These are phyloP conservation scores for Antrozous pallidus DNA, from an alignment of 2,797 vertebrate genomes.

Conservation along the genomic window DNA sequence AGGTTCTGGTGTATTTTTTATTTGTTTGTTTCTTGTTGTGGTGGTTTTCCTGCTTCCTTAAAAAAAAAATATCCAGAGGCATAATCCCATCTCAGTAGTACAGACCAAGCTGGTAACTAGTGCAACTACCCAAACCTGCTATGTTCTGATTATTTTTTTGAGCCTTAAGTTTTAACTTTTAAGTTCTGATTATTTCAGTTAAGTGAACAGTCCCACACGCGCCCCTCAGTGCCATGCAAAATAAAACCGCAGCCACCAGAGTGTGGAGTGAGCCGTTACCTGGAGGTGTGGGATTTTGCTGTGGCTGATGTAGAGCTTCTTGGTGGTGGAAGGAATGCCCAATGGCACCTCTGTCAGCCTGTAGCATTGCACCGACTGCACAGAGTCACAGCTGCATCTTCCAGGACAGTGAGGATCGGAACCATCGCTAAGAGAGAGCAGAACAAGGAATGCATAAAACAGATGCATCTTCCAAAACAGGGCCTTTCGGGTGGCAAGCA, in stretches of 20 bases:
- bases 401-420: constrained; percentile 80
- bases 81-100: not conserved
- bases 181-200: not conserved
- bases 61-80: not conserved
- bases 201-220: not conserved
- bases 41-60: not conserved
- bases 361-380: constrained; percentile 84
- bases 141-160: not conserved
- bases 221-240: not conserved
- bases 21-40: not conserved
- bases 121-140: not conserved
- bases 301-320: constrained; percentile 84
- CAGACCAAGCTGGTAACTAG: not conserved
- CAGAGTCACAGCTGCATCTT: constrained; percentile 84
- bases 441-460: constrained; percentile 54
- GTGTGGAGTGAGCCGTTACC: constrained; percentile 74
- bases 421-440: constrained; percentile 63
- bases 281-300: constrained; percentile 86
- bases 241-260: not conserved
- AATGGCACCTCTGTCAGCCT: constrained; percentile 80
- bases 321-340: constrained; percentile 79
- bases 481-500: not conserved
- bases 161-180: not conserved
- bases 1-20: not conserved
- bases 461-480: constrained; percentile 80